These are phyloP conservation scores for Pangasius djambal DNA, from an alignment of 2,797 vertebrate species.

Conservation along the genomic window DNA sequence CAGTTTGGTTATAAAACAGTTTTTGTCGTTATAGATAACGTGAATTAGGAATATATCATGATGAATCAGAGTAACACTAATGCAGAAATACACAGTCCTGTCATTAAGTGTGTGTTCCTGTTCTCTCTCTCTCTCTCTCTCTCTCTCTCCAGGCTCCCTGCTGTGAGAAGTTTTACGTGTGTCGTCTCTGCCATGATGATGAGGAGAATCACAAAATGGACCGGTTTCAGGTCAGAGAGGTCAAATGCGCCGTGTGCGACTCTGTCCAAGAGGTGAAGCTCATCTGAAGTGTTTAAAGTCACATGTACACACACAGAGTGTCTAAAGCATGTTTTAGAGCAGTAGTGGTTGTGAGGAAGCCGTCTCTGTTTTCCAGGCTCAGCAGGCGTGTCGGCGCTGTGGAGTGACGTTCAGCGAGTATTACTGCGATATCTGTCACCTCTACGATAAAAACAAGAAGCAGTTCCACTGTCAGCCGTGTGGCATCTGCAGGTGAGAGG, in stretches of 20 bases:
- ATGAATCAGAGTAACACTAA: neutral
- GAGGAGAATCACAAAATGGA: slow-evolving; percentile 87
- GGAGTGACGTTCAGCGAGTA: slow-evolving; percentile 88
- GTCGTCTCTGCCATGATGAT: slow-evolving; percentile 90
- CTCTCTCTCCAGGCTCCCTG: slow-evolving; percentile 83
- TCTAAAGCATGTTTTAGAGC: neutral
- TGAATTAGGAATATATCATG: neutral
- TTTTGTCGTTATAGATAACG: neutral
- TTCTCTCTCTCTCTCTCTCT: no score
- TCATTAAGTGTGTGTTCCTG: neutral
- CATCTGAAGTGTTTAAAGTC: neutral
- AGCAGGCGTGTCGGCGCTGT: slow-evolving; percentile 85
- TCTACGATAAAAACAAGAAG: slow-evolving; percentile 92
- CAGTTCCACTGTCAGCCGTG: slow-evolving; percentile 92
- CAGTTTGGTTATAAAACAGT: neutral
- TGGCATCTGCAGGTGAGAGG: slow-evolving; percentile 91
- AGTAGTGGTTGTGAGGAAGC: neutral
- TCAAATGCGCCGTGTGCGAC: slow-evolving; percentile 84
- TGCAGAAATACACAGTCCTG: neutral
- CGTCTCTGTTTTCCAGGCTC: slow-evolving; percentile 68
- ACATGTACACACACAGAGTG: neutral
- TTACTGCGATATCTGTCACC: slow-evolving; percentile 89
- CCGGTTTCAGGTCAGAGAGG: slow-evolving; percentile 87
- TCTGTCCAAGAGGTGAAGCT: slow-evolving; percentile 81
- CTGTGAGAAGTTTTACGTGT: slow-evolving; percentile 90